phyloP scores from a whole-genome alignment of 1,140 invertebrate species.

The Daktulosphaira vitifoliae region DNA sequence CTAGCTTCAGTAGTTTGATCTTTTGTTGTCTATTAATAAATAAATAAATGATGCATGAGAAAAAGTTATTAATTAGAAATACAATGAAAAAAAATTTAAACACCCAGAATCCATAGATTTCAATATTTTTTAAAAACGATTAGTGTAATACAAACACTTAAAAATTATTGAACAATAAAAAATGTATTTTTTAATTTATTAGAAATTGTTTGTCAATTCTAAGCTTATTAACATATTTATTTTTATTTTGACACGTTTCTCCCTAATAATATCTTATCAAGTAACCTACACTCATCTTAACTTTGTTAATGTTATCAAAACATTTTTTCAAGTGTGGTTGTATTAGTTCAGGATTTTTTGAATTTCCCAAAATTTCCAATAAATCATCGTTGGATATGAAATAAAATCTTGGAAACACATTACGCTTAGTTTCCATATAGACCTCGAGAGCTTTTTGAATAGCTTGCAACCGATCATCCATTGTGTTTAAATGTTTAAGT shows the following conservation, averaged over 20 bases:
- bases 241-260: too few species aligned
- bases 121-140: too few species aligned
- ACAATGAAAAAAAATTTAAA: too few species aligned
- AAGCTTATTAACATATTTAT: too few species aligned
- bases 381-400: slow-evolving; percentile 85
- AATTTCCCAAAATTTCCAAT: slow-evolving; percentile 72
- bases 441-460: slow-evolving; percentile 56
- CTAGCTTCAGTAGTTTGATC: slow-evolving; percentile 47
- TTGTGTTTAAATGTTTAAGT: background rate
- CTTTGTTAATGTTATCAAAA: slow-evolving; percentile 60
- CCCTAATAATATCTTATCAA: too few species aligned
- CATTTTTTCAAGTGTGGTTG: slow-evolving; percentile 71
- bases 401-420: slow-evolving; percentile 74
- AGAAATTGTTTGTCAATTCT: too few species aligned
- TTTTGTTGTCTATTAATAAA: slow-evolving; percentile 34
- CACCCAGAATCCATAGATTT: too few species aligned
- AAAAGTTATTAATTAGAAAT: too few species aligned
- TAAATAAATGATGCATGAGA: too few species aligned
- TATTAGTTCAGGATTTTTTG: slow-evolving; percentile 68
- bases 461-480: background rate
- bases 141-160: too few species aligned
- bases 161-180: too few species aligned
- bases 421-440: slow-evolving; percentile 75
- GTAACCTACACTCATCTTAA: slow-evolving; percentile 41
- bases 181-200: too few species aligned